Evolutionary conservation across 2,113 vertebrate genomes (phyloP).

Genomic region (Microtus ochrogaster): DNA sequence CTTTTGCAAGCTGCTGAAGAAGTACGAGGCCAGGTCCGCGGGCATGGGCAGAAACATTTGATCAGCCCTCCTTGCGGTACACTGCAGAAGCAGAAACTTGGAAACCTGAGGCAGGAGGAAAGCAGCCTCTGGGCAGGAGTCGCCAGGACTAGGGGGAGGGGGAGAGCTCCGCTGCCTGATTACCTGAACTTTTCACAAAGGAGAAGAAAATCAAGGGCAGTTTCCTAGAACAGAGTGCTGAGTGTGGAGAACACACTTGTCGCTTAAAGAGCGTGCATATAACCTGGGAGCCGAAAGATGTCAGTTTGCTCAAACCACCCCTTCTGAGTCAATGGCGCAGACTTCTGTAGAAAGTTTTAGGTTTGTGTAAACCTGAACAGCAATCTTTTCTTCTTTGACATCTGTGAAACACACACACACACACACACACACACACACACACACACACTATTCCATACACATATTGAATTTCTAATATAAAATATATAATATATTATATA

Average conservation of each 20-base stretch:
- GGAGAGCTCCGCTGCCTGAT: neutral
- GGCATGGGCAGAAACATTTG: conserved; percentile 71
- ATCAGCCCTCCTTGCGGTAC: conserved; percentile 19
- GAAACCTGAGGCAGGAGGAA: conserved; percentile 74
- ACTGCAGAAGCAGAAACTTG: conserved; percentile 4
- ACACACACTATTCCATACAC: neutral
- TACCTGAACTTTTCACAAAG: neutral
- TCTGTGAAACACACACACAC: neutral
- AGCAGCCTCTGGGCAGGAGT: neutral
- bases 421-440: neutral
- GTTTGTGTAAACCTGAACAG: neutral
- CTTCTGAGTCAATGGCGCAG: neutral
- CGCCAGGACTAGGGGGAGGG: conserved; percentile 42
- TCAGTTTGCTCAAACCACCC: neutral
- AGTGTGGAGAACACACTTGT: neutral
- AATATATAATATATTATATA: too few species aligned
- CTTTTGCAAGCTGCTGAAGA: conserved; percentile 22
- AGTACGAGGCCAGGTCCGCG: neutral
- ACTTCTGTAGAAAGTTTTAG: neutral
- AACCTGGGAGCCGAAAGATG: neutral
- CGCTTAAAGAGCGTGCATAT: neutral
- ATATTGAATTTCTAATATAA: neutral
- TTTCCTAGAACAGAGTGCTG: conserved; percentile 2
- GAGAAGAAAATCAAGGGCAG: neutral
- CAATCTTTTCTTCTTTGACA: neutral